These are phyloP conservation scores for Parasteatoda lunata DNA, from an alignment of 2,888 invertebrate species.

Conservation along the genomic window DNA sequence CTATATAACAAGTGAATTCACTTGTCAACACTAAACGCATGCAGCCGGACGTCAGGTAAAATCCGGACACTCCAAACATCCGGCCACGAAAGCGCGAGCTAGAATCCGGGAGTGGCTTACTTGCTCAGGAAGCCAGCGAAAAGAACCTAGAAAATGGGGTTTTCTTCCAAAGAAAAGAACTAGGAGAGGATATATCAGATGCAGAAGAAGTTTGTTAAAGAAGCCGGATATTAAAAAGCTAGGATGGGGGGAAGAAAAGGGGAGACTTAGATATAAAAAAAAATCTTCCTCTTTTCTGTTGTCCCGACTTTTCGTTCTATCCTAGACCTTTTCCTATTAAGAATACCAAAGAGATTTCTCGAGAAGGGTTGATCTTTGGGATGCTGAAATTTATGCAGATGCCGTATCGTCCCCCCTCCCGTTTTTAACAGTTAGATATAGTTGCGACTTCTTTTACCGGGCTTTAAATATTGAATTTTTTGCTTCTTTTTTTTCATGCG, in stretches of 20 bases:
- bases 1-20: background rate
- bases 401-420: background rate
- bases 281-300: conserved; percentile 21
- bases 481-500: conserved; percentile 30
- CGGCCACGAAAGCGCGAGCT: conserved; percentile 15
- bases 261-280: background rate
- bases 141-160: conserved; percentile 15
- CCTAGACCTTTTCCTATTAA: conserved; percentile 42
- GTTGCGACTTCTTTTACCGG: conserved; percentile 7
- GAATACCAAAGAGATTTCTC: conserved; percentile 12
- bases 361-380: conserved; percentile 19
- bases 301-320: conserved; percentile 23
- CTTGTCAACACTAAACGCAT: background rate
- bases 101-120: conserved; percentile 23
- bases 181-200: conserved; percentile 47
- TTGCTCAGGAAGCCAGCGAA: conserved; percentile 19
- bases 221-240: conserved; percentile 60
- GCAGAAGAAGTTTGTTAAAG: conserved; percentile 54
- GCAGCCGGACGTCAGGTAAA: conserved; percentile 14
- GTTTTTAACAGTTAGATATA: conserved; percentile 17
- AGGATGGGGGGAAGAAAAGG: conserved; percentile 9
- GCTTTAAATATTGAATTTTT: conserved; percentile 38
- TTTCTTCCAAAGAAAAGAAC: conserved; percentile 11
- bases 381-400: conserved; percentile 46
- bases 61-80: conserved; percentile 40